Evolutionary conservation across 2,888 invertebrate genomes (phyloP).

Genomic region (Drosophila quinaria): DNA sequence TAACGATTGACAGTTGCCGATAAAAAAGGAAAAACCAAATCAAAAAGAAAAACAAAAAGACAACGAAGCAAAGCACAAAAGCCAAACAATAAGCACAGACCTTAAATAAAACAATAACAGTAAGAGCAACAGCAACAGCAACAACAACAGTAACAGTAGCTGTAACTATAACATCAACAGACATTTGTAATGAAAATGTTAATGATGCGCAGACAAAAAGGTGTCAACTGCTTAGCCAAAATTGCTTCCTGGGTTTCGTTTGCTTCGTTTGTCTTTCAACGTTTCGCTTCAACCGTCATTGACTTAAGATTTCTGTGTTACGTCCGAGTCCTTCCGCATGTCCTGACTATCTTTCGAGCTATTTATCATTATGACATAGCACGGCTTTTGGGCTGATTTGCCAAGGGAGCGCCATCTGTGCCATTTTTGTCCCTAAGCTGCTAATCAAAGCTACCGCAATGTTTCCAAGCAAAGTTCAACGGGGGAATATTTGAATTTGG

Average conservation of each 20-base stretch:
- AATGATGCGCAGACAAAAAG: slow-evolving; percentile 68
- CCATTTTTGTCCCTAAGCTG: slow-evolving; percentile 60
- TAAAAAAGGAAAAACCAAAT: slow-evolving; percentile 42
- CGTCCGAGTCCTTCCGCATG: slow-evolving; percentile 1
- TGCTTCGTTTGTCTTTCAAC: neutral
- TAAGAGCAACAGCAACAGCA: slow-evolving; percentile 7
- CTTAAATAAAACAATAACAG: slow-evolving; percentile 29
- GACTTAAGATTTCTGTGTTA: slow-evolving; percentile 37
- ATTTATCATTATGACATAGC: slow-evolving; percentile 77
- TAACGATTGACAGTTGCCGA: slow-evolving; percentile 79
- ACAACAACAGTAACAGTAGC: slow-evolving; percentile 16
- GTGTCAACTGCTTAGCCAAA: slow-evolving; percentile 70
- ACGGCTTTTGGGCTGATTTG: slow-evolving; percentile 71
- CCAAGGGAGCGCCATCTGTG: slow-evolving; percentile 66
- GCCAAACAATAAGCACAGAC: slow-evolving; percentile 40
- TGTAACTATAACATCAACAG: slow-evolving; percentile 33
- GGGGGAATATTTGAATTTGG: slow-evolving; percentile 36
- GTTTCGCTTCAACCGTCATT: slow-evolving; percentile 14
- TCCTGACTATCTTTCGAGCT: slow-evolving; percentile 44
- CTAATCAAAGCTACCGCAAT: slow-evolving; percentile 66
- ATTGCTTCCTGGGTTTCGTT: slow-evolving; percentile 31
- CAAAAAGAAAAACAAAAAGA: slow-evolving; percentile 1
- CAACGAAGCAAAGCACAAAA: slow-evolving; percentile 27
- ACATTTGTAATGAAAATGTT: slow-evolving; percentile 73
- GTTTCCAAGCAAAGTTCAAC: slow-evolving; percentile 27